phyloP scores from a whole-genome alignment of 1,140 invertebrate species.

The Rhynchophorus ferrugineus region DNA sequence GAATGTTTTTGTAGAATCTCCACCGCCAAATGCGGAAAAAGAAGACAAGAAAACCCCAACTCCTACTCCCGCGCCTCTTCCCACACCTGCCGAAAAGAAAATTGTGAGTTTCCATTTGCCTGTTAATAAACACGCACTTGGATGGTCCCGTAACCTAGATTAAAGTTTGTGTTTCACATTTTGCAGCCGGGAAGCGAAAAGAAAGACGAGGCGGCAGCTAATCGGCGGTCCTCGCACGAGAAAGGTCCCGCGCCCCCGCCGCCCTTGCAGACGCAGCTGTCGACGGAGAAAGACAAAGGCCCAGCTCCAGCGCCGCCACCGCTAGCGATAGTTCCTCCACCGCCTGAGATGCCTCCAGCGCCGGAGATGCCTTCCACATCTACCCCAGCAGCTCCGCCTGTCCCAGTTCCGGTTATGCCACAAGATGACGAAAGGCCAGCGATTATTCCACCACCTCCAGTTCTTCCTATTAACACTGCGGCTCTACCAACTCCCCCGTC shows the following conservation, averaged over 20 bases:
- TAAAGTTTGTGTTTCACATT: slow-evolving; percentile 1
- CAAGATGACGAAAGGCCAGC: slow-evolving; percentile 32
- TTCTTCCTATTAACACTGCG: slow-evolving; percentile 29
- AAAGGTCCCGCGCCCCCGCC: slow-evolving; percentile 57
- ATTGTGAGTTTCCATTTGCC: slow-evolving; percentile 36
- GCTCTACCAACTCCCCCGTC: slow-evolving; percentile 45
- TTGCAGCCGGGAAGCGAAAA: slow-evolving; percentile 40
- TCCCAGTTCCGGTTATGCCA: slow-evolving; percentile 38
- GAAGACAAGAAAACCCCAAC: slow-evolving; percentile 39
- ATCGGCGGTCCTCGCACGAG: slow-evolving; percentile 42
- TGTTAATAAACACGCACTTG: background rate
- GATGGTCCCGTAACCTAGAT: background rate
- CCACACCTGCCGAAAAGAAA: slow-evolving; percentile 44
- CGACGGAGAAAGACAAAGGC: slow-evolving; percentile 48
- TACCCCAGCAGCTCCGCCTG: slow-evolving; percentile 7
- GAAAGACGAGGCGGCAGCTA: slow-evolving; percentile 43
- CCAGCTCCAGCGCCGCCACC: slow-evolving; percentile 43
- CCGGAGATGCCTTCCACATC: slow-evolving; percentile 2
- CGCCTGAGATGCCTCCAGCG: background rate
- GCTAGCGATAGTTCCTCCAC: background rate
- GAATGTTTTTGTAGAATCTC: slow-evolving; percentile 5
- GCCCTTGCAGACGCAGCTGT: slow-evolving; percentile 28
- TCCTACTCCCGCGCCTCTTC: slow-evolving; percentile 18
- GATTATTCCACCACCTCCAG: slow-evolving; percentile 35
- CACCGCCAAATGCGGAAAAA: slow-evolving; percentile 21